Percentiles rank a stretch among this genome's conserved stretches.
Conservation (phyloP, 1,140 invertebrate species). For the Micrasema longulum region DNA sequence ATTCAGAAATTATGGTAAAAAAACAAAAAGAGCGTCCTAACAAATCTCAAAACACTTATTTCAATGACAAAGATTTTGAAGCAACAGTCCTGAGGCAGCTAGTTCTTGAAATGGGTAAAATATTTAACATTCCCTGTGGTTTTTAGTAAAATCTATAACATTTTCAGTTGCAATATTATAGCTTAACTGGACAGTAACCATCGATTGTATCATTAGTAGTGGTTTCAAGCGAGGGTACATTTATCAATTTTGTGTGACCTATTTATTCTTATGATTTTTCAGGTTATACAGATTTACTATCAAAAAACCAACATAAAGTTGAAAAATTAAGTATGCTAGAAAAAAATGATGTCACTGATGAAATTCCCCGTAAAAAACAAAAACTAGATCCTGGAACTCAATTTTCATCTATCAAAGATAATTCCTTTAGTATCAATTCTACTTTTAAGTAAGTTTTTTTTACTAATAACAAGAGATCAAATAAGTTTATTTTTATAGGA, state of each 20-base stretch:
- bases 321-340: not conserved
- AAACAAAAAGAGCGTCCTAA: constrained; percentile 42
- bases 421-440: not conserved
- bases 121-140: no score
- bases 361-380: constrained; percentile 12
- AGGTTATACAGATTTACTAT: constrained; percentile 12
- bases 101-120: constrained; percentile 41
- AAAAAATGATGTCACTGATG: not conserved
- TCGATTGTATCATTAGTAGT: no score
- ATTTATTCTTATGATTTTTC: not conserved
- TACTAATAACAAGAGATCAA: no score
- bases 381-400: not conserved
- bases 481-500: no score
- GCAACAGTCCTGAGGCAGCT: constrained; percentile 39
- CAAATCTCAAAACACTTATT: not conserved
- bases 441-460: constrained; percentile 20
- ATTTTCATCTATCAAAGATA: not conserved
- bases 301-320: not conserved
- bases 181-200: no score
- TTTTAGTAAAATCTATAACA: no score
- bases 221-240: no score
- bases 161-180: no score
- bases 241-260: no score
- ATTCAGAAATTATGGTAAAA: constrained; percentile 42
- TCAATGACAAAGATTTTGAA: constrained; percentile 41